These are phyloP conservation scores for Apotomis betuletana DNA, from an alignment of 2,888 invertebrate genomes.

Conservation along the genomic window DNA sequence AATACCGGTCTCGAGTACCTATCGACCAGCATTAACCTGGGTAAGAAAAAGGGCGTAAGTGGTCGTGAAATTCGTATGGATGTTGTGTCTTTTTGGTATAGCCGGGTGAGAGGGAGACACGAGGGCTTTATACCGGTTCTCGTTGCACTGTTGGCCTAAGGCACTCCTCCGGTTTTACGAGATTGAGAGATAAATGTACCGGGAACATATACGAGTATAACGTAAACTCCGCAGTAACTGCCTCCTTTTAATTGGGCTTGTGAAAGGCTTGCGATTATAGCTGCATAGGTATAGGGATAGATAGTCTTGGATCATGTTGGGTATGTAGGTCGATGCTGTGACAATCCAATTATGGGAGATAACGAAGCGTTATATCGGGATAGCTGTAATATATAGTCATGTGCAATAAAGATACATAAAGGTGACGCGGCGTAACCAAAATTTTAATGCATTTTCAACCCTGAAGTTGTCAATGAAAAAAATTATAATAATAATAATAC, in stretches of 20 bases:
- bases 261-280: conserved; percentile 59
- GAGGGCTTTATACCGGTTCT: conserved; percentile 58
- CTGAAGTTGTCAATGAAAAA: too few relatives aligned
- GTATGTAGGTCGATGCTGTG: conserved; percentile 24
- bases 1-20: conserved; percentile 30
- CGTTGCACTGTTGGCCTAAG: conserved; percentile 65
- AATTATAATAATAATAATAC: too few relatives aligned
- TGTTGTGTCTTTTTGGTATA: conserved; percentile 9
- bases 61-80: conserved; percentile 11
- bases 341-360: conserved; percentile 23
- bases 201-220: conserved; percentile 57
- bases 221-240: conserved; percentile 40
- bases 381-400: conserved; percentile 7
- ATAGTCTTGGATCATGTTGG: conserved; percentile 39
- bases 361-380: conserved; percentile 10
- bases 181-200: conserved; percentile 70
- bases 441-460: too few relatives aligned
- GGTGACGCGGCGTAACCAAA: not conserved
- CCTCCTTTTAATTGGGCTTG: conserved; percentile 51
- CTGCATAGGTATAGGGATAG: conserved; percentile 42
- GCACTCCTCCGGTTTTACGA: conserved; percentile 57
- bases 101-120: conserved; percentile 43
- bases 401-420: not conserved
- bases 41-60: conserved; percentile 26
- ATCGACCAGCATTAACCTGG: conserved; percentile 17